A percentile compares a stretch with the other conserved stretches of the same genome.
Evolutionary conservation across 2,888 invertebrate genomes (phyloP).

Genomic region (Lomographa bimaculata): DNA sequence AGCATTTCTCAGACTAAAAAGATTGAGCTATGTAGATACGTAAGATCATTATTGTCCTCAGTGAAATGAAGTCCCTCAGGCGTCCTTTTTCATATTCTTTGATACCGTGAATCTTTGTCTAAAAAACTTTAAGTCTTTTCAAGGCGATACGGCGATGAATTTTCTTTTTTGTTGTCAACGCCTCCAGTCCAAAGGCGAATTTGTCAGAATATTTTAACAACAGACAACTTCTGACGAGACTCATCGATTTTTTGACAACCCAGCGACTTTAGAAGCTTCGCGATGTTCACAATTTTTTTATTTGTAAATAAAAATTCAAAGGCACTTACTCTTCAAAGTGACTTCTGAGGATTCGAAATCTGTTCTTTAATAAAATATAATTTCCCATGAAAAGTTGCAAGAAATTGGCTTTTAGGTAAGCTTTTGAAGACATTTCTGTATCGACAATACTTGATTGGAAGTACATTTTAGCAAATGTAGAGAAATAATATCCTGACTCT

Average conservation of each 20-base stretch:
- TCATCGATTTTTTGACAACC: constrained; percentile 30
- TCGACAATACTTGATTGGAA: too few species aligned
- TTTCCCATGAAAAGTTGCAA: too few species aligned
- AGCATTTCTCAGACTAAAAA: too few species aligned
- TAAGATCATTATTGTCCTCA: too few species aligned
- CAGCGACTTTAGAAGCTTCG: constrained; percentile 14
- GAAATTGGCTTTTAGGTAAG: too few species aligned
- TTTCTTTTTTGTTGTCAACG: constrained; percentile 17
- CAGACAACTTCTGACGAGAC: constrained; percentile 32
- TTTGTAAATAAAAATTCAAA: background rate
- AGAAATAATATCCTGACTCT: too few species aligned
- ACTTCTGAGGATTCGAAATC: constrained; percentile 1
- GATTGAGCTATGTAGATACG: too few species aligned
- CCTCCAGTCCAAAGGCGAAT: constrained; percentile 2
- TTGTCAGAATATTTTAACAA: constrained; percentile 29
- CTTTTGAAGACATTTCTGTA: too few species aligned
- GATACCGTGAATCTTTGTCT: constrained; percentile 18
- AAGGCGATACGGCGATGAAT: constrained; percentile 30
- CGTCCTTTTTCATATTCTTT: constrained; percentile 47
- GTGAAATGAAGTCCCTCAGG: constrained; percentile 26
- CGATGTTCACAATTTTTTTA: constrained; percentile 8
- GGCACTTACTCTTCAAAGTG: background rate
- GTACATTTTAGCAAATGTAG: too few species aligned
- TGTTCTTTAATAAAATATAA: too few species aligned
- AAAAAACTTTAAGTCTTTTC: constrained; percentile 28